Evolutionary conservation across 2,113 vertebrate genomes (phyloP).

Genomic region (Neolamprologus sp.): DNA sequence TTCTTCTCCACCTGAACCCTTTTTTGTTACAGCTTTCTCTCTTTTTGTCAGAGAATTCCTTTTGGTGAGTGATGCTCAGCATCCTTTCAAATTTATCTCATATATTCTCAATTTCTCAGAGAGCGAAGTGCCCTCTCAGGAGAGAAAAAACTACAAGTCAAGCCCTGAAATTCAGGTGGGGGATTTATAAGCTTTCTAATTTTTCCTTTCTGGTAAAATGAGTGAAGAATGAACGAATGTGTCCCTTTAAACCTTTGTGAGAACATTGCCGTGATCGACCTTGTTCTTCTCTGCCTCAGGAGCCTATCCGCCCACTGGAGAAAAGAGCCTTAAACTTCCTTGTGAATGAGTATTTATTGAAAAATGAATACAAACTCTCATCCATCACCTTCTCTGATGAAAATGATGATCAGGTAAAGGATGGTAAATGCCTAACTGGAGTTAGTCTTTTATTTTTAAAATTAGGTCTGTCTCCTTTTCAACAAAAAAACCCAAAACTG

Average conservation of each 20-base stretch:
- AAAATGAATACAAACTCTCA: constrained; percentile 96
- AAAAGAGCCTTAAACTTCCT: constrained; percentile 99
- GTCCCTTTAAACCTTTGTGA: background rate
- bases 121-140: constrained; percentile 93
- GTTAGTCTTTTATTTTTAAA: background rate
- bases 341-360: constrained; percentile 99
- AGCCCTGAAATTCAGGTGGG: constrained; percentile 99
- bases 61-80: background rate
- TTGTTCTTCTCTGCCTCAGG: constrained; percentile 68
- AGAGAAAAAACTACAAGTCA: constrained; percentile 97
- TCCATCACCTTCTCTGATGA: constrained; percentile 99
- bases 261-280: background rate
- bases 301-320: constrained; percentile 94
- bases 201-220: background rate
- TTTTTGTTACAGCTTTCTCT: constrained; percentile 35
- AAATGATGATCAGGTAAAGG: constrained; percentile 95
- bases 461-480: background rate
- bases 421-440: background rate
- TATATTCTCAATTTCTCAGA: constrained; percentile 70
- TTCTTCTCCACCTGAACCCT: constrained; percentile 66
- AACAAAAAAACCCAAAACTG: background rate
- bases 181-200: background rate
- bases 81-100: constrained; percentile 1
- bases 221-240: background rate
- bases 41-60: constrained; percentile 13